A percentile compares a stretch with the other conserved stretches of the same genome.
These are phyloP conservation scores for Mellivora capensis DNA, from an alignment of 2,113 vertebrate genomes.

Conservation along the genomic window DNA sequence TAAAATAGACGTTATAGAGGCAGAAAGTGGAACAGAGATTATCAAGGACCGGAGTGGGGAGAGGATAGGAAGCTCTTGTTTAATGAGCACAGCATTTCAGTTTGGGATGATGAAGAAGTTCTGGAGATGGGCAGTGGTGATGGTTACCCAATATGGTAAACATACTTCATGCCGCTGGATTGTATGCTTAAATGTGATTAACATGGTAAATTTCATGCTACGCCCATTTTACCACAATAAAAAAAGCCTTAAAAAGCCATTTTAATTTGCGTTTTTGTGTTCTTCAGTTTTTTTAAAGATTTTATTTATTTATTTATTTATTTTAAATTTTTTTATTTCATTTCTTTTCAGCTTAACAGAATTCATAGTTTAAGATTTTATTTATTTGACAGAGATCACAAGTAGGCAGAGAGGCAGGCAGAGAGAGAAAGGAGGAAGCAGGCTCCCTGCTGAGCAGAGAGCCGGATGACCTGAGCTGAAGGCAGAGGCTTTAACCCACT, in stretches of 20 bases:
- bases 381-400: too few species aligned
- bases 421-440: too few species aligned
- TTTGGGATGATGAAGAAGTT: not conserved
- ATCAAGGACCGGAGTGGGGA: not conserved
- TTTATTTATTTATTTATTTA: too few species aligned
- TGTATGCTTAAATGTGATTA: not conserved
- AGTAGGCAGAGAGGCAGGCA: too few species aligned
- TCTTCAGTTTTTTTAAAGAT: not conserved
- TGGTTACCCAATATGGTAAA: not conserved
- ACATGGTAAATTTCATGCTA: not conserved
- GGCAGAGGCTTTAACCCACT: too few species aligned
- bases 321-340: too few species aligned
- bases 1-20: not conserved
- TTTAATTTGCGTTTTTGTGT: not conserved
- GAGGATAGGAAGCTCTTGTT: not conserved
- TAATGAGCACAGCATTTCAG: not conserved
- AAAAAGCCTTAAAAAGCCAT: not conserved
- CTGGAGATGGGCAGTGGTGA: not conserved
- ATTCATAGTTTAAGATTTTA: too few species aligned
- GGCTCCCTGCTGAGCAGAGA: too few species aligned
- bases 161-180: not conserved
- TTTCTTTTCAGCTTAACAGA: too few species aligned
- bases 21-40: not conserved
- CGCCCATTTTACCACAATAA: not conserved
- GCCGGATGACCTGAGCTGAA: too few species aligned